Evolutionary conservation across 2,797 vertebrate genomes (phyloP).

Genomic region (Hyperoplus lanceolatus): DNA sequence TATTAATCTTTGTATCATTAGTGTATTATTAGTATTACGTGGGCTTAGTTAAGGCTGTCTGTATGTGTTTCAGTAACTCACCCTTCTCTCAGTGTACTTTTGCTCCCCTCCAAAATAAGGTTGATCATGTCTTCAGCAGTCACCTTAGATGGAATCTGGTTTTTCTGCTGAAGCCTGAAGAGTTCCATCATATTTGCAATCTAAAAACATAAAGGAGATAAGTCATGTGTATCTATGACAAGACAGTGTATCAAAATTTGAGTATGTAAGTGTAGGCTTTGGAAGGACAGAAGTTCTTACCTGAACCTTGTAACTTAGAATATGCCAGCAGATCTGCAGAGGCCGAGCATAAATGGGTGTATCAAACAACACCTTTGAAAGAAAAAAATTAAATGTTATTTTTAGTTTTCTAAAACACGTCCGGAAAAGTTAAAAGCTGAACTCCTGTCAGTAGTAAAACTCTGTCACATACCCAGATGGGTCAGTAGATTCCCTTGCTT

Average conservation of each 20-base stretch:
- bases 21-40: background rate
- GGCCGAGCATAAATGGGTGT: background rate
- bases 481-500: no score
- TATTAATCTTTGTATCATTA: background rate
- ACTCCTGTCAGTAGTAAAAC: no score
- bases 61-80: constrained; percentile 21
- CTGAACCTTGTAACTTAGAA: no score
- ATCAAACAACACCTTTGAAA: constrained; percentile 11
- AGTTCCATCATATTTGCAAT: no score
- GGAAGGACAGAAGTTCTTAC: background rate
- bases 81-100: constrained; percentile 1
- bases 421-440: no score
- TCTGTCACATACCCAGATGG: no score
- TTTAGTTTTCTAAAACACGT: background rate
- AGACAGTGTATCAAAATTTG: background rate
- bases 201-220: no score
- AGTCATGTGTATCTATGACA: no score
- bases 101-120: constrained; percentile 2
- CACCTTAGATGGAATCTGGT: constrained; percentile 4
- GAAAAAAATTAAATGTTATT: background rate
- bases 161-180: no score
- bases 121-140: constrained; percentile 15
- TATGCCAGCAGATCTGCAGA: no score
- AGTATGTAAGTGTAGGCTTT: background rate
- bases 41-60: background rate